Evolutionary conservation across 2,888 invertebrate species (phyloP).

Genomic region (Syritta pipiens): DNA sequence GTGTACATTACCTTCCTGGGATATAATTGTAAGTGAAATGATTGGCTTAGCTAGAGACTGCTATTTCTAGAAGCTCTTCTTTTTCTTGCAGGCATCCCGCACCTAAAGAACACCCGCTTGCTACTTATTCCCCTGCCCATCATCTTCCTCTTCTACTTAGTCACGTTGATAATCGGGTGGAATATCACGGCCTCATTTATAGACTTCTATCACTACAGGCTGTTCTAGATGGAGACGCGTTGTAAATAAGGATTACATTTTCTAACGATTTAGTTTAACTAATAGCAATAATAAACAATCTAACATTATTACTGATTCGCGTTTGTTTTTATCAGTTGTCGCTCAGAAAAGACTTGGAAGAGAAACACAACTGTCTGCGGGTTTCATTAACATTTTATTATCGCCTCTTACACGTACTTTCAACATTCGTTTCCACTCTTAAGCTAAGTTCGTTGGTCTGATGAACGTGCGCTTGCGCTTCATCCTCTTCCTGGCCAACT

Average conservation of each 20-base stretch:
- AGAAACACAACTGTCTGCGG: too few relatives aligned
- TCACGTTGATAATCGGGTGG: slow-evolving; percentile 88
- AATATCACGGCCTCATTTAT: slow-evolving; percentile 91
- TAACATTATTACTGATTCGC: too few relatives aligned
- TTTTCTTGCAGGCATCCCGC: slow-evolving; percentile 86
- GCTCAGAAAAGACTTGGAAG: too few relatives aligned
- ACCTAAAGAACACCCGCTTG: slow-evolving; percentile 90
- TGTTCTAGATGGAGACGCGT: slow-evolving; percentile 80
- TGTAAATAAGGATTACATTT: slow-evolving; percentile 57
- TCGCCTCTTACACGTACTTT: slow-evolving; percentile 12
- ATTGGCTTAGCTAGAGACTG: neutral
- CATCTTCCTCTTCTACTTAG: slow-evolving; percentile 87
- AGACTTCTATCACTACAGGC: slow-evolving; percentile 90
- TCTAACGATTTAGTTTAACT: slow-evolving; percentile 55
- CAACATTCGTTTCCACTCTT: slow-evolving; percentile 39
- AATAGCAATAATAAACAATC: slow-evolving; percentile 47
- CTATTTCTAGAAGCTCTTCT: neutral
- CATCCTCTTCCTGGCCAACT: slow-evolving; percentile 83
- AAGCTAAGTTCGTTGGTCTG: slow-evolving; percentile 81
- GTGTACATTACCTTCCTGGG: slow-evolving; percentile 98
- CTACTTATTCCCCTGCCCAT: slow-evolving; percentile 92
- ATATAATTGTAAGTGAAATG: slow-evolving; percentile 89
- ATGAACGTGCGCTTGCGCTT: slow-evolving; percentile 83
- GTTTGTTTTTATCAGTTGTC: too few relatives aligned
- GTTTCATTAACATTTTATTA: slow-evolving; percentile 23